Evolutionary conservation across 2,888 invertebrate genomes (phyloP).

Genomic region (Lithophane socia): DNA sequence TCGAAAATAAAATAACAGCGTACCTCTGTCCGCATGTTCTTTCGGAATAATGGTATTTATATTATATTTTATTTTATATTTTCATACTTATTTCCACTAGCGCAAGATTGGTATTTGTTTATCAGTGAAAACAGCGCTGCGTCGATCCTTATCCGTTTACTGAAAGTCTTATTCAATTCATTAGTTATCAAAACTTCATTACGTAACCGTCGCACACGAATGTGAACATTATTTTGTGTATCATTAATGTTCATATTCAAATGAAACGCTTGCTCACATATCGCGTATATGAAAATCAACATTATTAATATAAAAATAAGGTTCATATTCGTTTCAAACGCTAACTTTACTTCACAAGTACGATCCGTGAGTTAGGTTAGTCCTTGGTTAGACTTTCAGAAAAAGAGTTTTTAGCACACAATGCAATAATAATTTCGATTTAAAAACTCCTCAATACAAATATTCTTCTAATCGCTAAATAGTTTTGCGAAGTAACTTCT

Average conservation of each 20-base stretch:
- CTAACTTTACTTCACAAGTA: background rate
- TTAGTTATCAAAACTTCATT: background rate
- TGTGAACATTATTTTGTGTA: background rate
- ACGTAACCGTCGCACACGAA: background rate
- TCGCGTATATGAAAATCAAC: background rate
- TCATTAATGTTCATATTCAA: background rate
- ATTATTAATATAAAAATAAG: background rate
- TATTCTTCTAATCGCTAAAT: background rate
- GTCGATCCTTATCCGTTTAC: background rate
- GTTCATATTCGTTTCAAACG: background rate
- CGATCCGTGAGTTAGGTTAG: background rate
- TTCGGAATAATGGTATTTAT: too few species aligned
- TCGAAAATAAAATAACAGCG: background rate
- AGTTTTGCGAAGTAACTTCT: background rate
- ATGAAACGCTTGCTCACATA: background rate
- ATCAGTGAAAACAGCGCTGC: background rate
- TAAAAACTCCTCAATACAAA: background rate
- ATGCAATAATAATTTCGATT: background rate
- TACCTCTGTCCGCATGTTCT: background rate
- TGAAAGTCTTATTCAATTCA: background rate
- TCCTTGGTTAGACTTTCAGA: background rate
- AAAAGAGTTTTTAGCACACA: conserved; percentile 15
- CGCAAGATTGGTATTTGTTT: background rate
- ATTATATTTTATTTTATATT: too few species aligned
- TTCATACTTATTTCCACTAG: background rate